These are phyloP conservation scores for Lagopus muta DNA, from an alignment of 2,113 vertebrate species.

Conservation along the genomic window DNA sequence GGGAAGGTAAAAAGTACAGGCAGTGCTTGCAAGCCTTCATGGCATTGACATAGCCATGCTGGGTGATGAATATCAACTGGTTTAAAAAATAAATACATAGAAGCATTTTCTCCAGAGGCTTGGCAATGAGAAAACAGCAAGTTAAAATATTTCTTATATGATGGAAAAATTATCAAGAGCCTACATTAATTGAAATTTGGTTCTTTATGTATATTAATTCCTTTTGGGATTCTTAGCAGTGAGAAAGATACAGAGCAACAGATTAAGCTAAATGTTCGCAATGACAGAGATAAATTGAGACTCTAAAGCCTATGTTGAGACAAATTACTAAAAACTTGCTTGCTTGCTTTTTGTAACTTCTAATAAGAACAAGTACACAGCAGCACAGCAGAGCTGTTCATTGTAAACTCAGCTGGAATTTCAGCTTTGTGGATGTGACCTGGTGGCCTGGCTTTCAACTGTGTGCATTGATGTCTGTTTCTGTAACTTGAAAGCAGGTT, in stretches of 20 bases:
- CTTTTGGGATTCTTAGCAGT: conserved; percentile 54
- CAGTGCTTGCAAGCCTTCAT: not conserved
- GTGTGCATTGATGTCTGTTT: rapidly evolving
- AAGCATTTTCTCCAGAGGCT: conserved; percentile 30
- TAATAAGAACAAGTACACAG: not conserved
- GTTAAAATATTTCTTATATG: conserved; percentile 49
- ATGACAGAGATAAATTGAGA: conserved; percentile 63
- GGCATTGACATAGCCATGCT: not conserved
- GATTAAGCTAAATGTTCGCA: conserved; percentile 69
- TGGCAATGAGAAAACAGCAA: conserved; percentile 24
- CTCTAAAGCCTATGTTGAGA: conserved; percentile 56
- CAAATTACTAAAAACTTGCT: conserved; percentile 56
- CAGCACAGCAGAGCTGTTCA: not conserved
- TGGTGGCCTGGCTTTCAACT: not conserved
- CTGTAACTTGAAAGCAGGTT: not conserved
- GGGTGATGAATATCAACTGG: conserved; percentile 15
- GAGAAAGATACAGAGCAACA: conserved; percentile 60
- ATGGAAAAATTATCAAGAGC: conserved; percentile 58
- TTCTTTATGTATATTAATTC: conserved; percentile 62
- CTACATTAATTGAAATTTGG: conserved; percentile 64
- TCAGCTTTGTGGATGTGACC: not conserved
- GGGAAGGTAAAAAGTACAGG: conserved; percentile 2
- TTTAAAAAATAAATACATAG: conserved; percentile 30
- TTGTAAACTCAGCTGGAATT: not conserved
- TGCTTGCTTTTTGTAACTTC: not conserved